Evolutionary conservation across 2,797 vertebrate genomes (phyloP).

Genomic region (Centroberyx gerrardi): DNA sequence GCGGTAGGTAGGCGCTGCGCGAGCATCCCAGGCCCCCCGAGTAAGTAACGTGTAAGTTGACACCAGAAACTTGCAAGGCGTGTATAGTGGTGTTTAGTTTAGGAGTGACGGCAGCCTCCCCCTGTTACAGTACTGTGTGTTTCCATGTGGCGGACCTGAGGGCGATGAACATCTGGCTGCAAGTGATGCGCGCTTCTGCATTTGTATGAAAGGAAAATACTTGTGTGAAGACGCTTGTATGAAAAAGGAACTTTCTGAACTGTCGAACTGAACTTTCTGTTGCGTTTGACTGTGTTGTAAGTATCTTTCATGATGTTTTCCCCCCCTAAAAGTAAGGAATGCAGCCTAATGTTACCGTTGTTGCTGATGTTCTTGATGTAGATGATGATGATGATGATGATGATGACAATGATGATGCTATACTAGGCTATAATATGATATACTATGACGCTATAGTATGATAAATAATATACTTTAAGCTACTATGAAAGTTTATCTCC

Average conservation of each 20-base stretch:
- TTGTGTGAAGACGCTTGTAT: background rate
- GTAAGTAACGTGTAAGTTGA: constrained; percentile 62
- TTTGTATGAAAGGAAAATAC: constrained; percentile 16
- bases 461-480: background rate
- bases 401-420: background rate
- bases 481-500: background rate
- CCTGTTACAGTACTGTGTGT: constrained; percentile 22
- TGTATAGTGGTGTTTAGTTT: constrained; percentile 50
- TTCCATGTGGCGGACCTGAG: constrained; percentile 47
- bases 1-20: too few species aligned
- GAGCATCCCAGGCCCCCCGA: too few species aligned
- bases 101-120: constrained; percentile 38
- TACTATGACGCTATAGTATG: background rate
- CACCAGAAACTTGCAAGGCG: constrained; percentile 64
- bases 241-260: constrained; percentile 11
- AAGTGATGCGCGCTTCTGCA: constrained; percentile 44
- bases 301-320: constrained; percentile 23
- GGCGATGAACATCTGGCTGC: constrained; percentile 63
- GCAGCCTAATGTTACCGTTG: too few species aligned
- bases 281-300: constrained; percentile 50
- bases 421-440: background rate
- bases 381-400: background rate
- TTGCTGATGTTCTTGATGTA: background rate
- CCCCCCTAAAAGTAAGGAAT: background rate
- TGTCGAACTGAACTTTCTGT: constrained; percentile 7